Evolutionary conservation across 2,888 invertebrate species (phyloP), one percentile per base, ranked within the genome.

Genomic region (Pegoplata infirma): DNA sequence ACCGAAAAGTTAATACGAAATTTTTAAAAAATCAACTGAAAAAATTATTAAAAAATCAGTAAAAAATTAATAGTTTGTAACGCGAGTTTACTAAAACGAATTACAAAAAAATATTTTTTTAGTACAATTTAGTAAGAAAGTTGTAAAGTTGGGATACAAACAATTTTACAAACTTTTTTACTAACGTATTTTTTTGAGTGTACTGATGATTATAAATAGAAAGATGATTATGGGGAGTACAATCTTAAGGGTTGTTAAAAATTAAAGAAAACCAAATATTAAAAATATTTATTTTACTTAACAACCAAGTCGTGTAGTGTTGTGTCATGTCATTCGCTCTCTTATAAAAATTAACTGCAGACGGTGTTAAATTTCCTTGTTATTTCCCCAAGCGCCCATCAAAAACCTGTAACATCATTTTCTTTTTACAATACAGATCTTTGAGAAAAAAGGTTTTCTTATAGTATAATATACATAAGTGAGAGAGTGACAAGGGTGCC

Each of bases 371-470:
- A 76, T 77, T 80, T 73, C 55, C 69, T 46, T 56, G 73, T 73
- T 76, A 81, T 81, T 82, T 82, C 81, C 82, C 81, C 32, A 76
- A 81, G 64, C 74, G 71, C 69, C 72, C 82, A 81, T 81, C 80
- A 80, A 72, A 73, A 63, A 73, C 55, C 51, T 64, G 49, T 55
- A 59, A 51, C 76, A 59, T 53, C 23, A 64, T 59, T 55, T 21
- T 59, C 58, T 23, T 23, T 49, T 8, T 23, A 36, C 14, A 44
- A 59, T 2, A 3, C 16, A 63, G 17, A 63, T 36, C 17, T 32
- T 10, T 12, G n/a, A n/a, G 55, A 36, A 72, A 72, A n/a, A 55
- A 55, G 63, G 12, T 32, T 16, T 46, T 73, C 8, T 1, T 40
- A 51, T 51, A 51, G n/a, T 12, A 55, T 47, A 63, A 63, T 53